A percentile compares a stretch with the other conserved stretches of the same genome.
Conservation (phyloP, 2,797 vertebrate genomes). For the Characodon lateralis region DNA sequence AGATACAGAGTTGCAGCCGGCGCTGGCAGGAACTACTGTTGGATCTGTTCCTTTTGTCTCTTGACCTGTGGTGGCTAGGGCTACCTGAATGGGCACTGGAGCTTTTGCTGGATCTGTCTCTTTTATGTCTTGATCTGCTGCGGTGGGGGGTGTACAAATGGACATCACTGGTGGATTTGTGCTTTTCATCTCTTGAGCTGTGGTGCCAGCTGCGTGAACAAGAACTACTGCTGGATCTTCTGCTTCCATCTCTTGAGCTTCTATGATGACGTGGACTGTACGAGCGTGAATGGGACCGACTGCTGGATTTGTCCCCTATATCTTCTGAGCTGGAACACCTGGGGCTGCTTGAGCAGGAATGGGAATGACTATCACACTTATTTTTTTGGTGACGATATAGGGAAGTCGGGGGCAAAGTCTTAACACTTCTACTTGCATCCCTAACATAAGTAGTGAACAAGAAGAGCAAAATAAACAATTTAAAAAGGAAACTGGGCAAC, state of each 20-base stretch:
- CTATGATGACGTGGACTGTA: background rate
- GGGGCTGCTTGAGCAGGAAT: slow-evolving; percentile 75
- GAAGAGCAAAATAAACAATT: background rate
- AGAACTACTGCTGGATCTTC: slow-evolving; percentile 2
- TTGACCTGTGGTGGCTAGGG: slow-evolving; percentile 74
- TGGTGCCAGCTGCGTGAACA: slow-evolving; percentile 73
- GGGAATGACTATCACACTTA: slow-evolving; percentile 32
- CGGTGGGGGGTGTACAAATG: slow-evolving; percentile 73
- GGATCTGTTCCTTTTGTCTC: slow-evolving; percentile 41
- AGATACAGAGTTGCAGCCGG: background rate
- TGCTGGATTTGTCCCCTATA: slow-evolving; percentile 13
- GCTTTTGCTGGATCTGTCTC: slow-evolving; percentile 2
- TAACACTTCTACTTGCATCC: slow-evolving; percentile 8
- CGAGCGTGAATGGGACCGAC: slow-evolving; percentile 50
- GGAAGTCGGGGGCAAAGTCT: background rate
- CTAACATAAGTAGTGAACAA: slow-evolving; percentile 12
- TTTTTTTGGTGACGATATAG: slow-evolving; percentile 12
- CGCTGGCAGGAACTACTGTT: slow-evolving; percentile 21
- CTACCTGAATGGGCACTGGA: slow-evolving; percentile 70
- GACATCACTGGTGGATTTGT: slow-evolving; percentile 24
- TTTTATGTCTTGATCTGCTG: slow-evolving; percentile 63
- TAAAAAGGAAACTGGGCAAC: background rate
- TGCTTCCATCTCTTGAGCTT: background rate
- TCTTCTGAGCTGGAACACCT: slow-evolving; percentile 79
- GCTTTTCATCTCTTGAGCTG: slow-evolving; percentile 65